A percentile compares a stretch with the other conserved stretches of the same genome.
Evolutionary conservation across 2,888 invertebrate genomes (phyloP).

Genomic region (Apocheima hispidaria): DNA sequence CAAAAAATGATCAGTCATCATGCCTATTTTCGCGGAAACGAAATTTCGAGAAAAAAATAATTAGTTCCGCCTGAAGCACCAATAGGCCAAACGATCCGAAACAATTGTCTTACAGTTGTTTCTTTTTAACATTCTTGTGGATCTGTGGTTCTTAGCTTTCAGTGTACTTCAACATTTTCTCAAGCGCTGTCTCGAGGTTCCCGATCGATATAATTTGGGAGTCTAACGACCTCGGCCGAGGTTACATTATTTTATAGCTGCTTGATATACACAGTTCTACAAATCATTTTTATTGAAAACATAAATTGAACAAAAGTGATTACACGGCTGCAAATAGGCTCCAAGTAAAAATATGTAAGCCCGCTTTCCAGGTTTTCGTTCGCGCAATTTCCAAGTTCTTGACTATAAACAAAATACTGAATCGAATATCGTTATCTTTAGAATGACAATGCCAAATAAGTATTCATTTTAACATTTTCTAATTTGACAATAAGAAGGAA

Average conservation of each 20-base stretch:
- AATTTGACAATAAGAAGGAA: too few relatives aligned
- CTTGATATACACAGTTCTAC: not conserved
- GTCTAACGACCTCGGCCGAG: slow-evolving; percentile 23
- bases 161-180: slow-evolving; percentile 12
- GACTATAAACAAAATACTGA: too few relatives aligned
- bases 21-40: not conserved
- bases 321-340: not conserved
- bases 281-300: not conserved
- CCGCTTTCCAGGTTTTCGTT: too few relatives aligned
- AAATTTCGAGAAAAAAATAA: not conserved
- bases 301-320: not conserved
- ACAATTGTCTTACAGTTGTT: not conserved
- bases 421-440: too few relatives aligned
- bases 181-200: slow-evolving; percentile 8
- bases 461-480: too few relatives aligned
- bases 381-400: too few relatives aligned
- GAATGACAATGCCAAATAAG: too few relatives aligned
- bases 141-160: not conserved
- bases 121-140: not conserved
- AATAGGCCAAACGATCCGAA: not conserved
- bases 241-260: slow-evolving; percentile 15
- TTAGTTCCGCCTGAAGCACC: not conserved
- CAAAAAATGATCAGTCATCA: too few relatives aligned
- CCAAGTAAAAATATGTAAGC: not conserved
- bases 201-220: slow-evolving; percentile 31